Conservation (phyloP, 2,113 vertebrate species). For the Hydropotes inermis region DNA sequence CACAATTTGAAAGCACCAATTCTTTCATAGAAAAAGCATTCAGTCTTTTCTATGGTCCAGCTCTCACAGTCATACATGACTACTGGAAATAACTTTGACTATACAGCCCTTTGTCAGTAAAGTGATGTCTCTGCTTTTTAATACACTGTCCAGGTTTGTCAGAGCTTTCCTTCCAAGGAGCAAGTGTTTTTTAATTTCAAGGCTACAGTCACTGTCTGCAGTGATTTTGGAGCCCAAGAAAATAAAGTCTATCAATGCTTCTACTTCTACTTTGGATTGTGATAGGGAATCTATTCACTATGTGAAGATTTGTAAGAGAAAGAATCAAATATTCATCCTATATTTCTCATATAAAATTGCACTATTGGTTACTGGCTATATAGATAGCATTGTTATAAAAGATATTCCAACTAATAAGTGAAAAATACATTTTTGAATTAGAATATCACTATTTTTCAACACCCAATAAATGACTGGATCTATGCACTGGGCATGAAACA, state of each 20-base stretch:
- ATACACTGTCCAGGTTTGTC: background rate
- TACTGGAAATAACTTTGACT: background rate
- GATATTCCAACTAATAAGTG: background rate
- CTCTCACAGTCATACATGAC: background rate
- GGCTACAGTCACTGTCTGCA: background rate
- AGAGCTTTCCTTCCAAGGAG: background rate
- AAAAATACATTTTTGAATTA: background rate
- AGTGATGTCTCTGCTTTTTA: background rate
- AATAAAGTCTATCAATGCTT: background rate
- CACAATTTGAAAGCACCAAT: background rate
- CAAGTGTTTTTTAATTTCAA: background rate
- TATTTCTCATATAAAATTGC: background rate
- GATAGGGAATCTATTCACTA: background rate
- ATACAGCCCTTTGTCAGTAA: background rate
- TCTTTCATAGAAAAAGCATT: background rate
- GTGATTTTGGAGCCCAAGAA: background rate
- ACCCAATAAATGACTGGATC: background rate
- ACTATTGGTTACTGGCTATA: background rate
- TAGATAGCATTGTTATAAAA: background rate
- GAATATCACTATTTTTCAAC: background rate
- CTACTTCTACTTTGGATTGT: background rate
- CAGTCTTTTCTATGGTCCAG: background rate
- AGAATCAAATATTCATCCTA: background rate
- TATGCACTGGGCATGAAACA: background rate
- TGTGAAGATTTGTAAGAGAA: background rate